Evolutionary conservation across 92 coral and sea anemone genomes (phyloP).

Genomic region (Blastomussa wellsi): DNA sequence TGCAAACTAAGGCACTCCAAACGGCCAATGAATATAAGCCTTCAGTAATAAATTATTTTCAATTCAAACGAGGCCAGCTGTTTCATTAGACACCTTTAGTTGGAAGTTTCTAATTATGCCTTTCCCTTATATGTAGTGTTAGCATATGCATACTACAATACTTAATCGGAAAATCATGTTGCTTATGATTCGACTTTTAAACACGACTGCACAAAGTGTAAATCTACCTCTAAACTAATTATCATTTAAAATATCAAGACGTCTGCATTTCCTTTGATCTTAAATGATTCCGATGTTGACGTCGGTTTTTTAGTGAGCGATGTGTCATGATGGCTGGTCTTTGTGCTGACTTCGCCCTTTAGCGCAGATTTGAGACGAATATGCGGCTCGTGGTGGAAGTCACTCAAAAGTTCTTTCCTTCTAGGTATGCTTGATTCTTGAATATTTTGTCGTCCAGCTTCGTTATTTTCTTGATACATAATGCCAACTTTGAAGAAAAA

Average conservation of each 20-base stretch:
- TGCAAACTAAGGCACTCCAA: no score
- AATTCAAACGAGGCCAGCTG: no score
- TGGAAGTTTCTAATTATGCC: no score
- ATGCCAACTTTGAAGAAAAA: slow-evolving; percentile 25
- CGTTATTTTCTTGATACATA: background rate
- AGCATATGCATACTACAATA: no score
- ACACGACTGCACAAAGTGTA: background rate
- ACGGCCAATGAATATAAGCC: no score
- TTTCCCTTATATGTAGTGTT: no score
- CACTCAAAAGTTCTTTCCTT: background rate
- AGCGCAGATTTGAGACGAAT: background rate
- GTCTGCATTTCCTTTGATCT: background rate
- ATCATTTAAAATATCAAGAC: background rate
- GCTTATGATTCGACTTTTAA: no score
- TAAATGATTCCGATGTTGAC: background rate
- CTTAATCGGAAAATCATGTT: no score
- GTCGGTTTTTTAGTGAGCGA: background rate
- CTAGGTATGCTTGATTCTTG: background rate
- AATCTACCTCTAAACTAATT: background rate
- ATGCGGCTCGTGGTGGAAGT: background rate
- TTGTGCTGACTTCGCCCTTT: background rate
- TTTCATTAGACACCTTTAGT: no score
- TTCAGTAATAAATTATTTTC: no score
- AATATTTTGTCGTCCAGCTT: background rate
- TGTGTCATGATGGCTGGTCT: background rate